phyloP scores from a whole-genome alignment of 2,113 vertebrate genomes.

The Danionella cerebrum region DNA sequence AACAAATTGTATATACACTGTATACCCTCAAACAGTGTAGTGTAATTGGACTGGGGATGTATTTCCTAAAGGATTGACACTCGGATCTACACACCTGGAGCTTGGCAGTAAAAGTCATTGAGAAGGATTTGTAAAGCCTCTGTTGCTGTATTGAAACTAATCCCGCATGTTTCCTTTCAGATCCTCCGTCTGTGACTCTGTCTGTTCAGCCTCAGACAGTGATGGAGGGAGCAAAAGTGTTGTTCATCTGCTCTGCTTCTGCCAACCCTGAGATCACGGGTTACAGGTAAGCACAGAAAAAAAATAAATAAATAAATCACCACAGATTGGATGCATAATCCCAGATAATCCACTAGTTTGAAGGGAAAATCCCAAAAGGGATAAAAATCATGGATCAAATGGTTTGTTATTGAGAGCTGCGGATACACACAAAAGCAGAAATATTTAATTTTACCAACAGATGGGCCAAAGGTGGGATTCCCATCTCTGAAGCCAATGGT shows the following conservation, averaged over 20 bases:
- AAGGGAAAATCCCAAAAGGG: neutral
- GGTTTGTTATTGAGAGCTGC: neutral
- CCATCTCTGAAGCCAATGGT: slow-evolving; percentile 75
- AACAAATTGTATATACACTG: neutral
- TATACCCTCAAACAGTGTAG: neutral
- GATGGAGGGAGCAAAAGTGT: slow-evolving; percentile 77
- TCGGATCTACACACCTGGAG: slow-evolving; percentile 16
- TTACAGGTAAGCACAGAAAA: slow-evolving; percentile 70
- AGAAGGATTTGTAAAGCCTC: neutral
- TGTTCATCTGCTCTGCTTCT: slow-evolving; percentile 78
- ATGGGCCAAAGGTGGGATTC: slow-evolving; percentile 81
- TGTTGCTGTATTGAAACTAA: slow-evolving; percentile 6
- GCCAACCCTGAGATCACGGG: slow-evolving; percentile 83
- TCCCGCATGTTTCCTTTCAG: slow-evolving; percentile 48
- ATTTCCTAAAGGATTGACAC: neutral
- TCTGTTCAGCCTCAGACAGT: slow-evolving; percentile 81
- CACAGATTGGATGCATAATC: neutral
- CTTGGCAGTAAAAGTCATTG: slow-evolving; percentile 12
- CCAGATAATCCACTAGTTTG: slow-evolving; percentile 20
- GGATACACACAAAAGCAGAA: neutral
- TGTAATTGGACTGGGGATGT: neutral
- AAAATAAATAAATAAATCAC: too few species aligned
- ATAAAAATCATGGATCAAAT: slow-evolving; percentile 13
- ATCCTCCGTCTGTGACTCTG: slow-evolving; percentile 79
- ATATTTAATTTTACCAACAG: slow-evolving; percentile 47